Conservation (phyloP, 2,113 vertebrate species). For the Callipepla californica region DNA sequence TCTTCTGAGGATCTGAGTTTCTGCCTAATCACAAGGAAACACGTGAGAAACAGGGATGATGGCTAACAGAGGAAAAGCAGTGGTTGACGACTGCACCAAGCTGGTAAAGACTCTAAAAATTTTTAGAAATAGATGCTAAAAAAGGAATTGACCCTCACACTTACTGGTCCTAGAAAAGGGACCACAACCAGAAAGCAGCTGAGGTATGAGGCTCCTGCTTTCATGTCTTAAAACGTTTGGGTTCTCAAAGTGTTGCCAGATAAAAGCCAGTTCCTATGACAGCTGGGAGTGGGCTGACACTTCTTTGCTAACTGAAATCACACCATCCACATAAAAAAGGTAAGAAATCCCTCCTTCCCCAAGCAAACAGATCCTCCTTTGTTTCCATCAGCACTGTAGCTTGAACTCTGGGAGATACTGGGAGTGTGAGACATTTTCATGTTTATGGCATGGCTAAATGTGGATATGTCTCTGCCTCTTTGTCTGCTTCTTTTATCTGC, state of each 20-base stretch:
- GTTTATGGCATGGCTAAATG: background rate
- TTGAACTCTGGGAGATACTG: background rate
- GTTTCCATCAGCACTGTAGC: background rate
- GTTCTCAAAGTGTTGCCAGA: background rate
- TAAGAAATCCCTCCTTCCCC: conserved; percentile 3
- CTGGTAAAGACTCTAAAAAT: background rate
- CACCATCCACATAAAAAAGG: conserved; percentile 21
- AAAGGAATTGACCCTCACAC: background rate
- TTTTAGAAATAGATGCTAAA: background rate
- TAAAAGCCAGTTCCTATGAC: conserved; percentile 18
- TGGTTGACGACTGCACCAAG: background rate
- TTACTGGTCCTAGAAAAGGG: background rate
- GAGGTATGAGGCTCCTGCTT: background rate
- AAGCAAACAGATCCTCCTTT: background rate
- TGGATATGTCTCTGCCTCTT: background rate
- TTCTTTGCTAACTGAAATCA: conserved; percentile 19
- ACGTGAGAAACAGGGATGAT: background rate
- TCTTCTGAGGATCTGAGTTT: background rate
- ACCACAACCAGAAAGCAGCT: background rate
- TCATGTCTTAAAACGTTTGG: background rate
- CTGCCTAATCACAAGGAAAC: background rate
- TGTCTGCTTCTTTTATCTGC: background rate
- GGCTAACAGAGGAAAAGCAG: background rate
- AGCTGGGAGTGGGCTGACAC: conserved; percentile 5
- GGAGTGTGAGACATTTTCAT: background rate